Percentiles rank a stretch among this genome's conserved stretches.
Conservation (phyloP, 2,888 invertebrate genomes). For the Thysanoteuthis rhombus region DNA sequence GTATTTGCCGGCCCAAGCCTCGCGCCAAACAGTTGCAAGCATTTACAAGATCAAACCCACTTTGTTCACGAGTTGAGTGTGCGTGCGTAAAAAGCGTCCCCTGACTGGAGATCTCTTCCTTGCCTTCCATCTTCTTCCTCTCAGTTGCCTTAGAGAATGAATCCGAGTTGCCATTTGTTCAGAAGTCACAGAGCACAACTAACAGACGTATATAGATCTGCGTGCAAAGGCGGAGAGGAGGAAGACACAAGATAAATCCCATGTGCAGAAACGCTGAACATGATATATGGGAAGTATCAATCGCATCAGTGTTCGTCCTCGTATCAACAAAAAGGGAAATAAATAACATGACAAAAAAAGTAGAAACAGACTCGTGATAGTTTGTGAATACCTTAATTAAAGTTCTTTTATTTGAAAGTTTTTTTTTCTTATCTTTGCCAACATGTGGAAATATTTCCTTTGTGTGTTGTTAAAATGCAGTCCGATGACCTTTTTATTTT, state of each 20-base stretch:
- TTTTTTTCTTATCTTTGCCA: not conserved
- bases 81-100: not conserved
- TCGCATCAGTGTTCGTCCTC: not conserved
- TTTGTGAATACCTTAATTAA: not conserved
- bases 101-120: not conserved
- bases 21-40: conserved; percentile 12
- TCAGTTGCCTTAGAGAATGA: not conserved
- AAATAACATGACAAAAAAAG: not conserved
- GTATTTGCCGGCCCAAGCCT: not conserved
- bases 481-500: not conserved
- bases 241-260: not conserved
- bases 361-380: not conserved
- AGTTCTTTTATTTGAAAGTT: not conserved
- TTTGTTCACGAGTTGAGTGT: not conserved
- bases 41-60: not conserved
- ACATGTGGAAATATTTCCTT: conserved; percentile 12
- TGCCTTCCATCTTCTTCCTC: not conserved
- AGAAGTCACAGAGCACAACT: not conserved
- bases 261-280: not conserved
- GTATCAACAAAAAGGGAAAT: not conserved
- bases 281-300: not conserved
- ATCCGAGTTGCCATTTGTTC: not conserved
- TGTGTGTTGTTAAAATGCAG: not conserved
- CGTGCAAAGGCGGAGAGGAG: not conserved
- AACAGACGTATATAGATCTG: not conserved